phyloP scores from a whole-genome alignment of 2,797 vertebrate genomes.

The Clarias laeviceps region DNA sequence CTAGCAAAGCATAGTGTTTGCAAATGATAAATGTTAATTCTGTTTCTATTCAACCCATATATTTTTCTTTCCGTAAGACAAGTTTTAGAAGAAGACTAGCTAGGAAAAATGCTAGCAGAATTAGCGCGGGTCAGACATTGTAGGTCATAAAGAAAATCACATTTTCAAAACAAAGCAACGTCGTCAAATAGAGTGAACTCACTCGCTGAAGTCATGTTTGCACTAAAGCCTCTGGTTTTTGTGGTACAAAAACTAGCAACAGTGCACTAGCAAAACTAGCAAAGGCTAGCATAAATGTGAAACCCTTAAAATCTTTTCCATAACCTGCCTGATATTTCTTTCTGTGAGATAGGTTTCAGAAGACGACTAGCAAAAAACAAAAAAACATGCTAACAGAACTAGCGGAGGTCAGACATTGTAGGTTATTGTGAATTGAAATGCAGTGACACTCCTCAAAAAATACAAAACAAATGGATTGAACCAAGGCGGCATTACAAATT shows the following conservation, averaged over 20 bases:
- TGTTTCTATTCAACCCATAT: background rate
- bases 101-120: too few species aligned
- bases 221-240: background rate
- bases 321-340: too few species aligned
- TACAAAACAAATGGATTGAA: background rate
- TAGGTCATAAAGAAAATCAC: background rate
- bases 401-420: constrained; percentile 19
- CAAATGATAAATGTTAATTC: too few species aligned
- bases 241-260: background rate
- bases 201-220: background rate
- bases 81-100: too few species aligned
- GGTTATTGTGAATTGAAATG: constrained; percentile 30
- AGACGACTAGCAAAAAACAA: background rate
- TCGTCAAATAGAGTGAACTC: background rate
- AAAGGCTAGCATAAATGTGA: background rate
- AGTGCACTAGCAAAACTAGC: background rate
- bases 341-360: background rate
- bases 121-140: too few species aligned
- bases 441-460: constrained; percentile 15
- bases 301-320: background rate
- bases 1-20: background rate
- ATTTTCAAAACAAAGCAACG: background rate
- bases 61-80: too few species aligned
- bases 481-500: constrained; percentile 20
- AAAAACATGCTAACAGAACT: background rate